Percentiles rank a stretch among this genome's conserved stretches.
phyloP scores from a whole-genome alignment of 2,888 invertebrate genomes.

The Laspeyria flexula region DNA sequence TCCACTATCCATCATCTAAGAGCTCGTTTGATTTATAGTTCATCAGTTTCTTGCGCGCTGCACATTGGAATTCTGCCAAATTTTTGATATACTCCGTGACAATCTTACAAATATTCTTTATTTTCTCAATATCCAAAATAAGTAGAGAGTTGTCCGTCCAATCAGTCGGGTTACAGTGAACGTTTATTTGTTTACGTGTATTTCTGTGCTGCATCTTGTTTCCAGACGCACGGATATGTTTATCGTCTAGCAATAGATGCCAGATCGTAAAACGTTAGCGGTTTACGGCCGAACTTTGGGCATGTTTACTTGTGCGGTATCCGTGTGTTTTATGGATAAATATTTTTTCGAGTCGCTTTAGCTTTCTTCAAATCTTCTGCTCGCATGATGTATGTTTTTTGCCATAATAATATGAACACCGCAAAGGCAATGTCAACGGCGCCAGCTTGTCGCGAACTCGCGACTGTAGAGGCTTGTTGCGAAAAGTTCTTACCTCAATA shows the following conservation, averaged over 20 bases:
- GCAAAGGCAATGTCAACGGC: conserved; percentile 46
- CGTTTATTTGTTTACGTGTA: conserved; percentile 70
- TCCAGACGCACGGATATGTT: conserved; percentile 68
- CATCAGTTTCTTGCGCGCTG: conserved; percentile 49
- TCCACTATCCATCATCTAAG: conserved; percentile 31
- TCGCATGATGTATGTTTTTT: conserved; percentile 16
- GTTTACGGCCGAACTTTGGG: conserved; percentile 61
- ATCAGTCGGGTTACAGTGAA: conserved; percentile 41
- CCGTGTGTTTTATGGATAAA: conserved; percentile 25
- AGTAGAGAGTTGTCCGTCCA: conserved; percentile 32
- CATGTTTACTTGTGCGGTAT: conserved; percentile 59
- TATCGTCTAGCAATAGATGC: conserved; percentile 69
- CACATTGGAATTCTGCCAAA: conserved; percentile 59
- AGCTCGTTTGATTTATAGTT: conserved; percentile 47
- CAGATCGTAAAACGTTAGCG: conserved; percentile 68
- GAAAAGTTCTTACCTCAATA: conserved; percentile 63
- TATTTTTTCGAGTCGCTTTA: conserved; percentile 8
- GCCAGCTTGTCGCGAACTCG: conserved; percentile 70
- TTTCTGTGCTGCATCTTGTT: conserved; percentile 69
- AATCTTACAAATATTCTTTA: conserved; percentile 34
- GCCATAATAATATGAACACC: conserved; percentile 28
- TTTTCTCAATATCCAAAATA: conserved; percentile 23
- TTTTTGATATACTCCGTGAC: conserved; percentile 15
- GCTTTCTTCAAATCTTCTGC: conserved; percentile 8
- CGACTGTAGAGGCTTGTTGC: conserved; percentile 56